These are phyloP conservation scores for Fukomys damarensis DNA, from an alignment of 2,113 vertebrate species.

Conservation along the genomic window DNA sequence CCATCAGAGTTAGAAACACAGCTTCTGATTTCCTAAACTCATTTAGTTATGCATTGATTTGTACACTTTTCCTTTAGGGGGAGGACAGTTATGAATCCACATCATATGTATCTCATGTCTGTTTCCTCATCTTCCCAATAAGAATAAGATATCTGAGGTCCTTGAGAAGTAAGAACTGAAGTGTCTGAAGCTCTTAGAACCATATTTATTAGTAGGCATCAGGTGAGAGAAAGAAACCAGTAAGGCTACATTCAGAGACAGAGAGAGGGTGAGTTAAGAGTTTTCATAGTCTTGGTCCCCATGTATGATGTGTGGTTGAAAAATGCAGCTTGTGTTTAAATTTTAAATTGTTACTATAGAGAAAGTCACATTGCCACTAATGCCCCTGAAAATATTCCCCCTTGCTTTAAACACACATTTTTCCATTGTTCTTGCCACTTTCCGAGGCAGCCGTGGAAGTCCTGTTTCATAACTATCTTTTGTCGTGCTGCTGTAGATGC, in stretches of 20 bases:
- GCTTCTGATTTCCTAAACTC: not conserved
- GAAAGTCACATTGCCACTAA: not conserved
- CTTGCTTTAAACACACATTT: not conserved
- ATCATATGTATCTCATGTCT: not conserved
- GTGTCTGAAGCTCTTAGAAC: not conserved
- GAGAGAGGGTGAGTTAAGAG: not conserved
- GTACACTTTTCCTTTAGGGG: not conserved
- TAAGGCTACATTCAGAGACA: not conserved
- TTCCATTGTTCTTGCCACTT: no score
- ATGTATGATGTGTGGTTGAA: no score
- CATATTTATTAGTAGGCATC: not conserved
- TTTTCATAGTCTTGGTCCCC: no score
- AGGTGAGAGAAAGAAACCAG: not conserved
- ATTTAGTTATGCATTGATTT: not conserved
- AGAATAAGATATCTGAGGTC: not conserved
- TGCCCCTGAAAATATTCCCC: not conserved
- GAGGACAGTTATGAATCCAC: not conserved
- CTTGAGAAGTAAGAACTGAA: not conserved
- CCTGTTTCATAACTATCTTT: no score
- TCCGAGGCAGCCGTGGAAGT: no score
- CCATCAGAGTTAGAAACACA: not conserved
- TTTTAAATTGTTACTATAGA: not conserved
- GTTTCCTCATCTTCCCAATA: not conserved
- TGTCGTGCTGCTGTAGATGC: no score
- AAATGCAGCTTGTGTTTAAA: not conserved